phyloP scores from a whole-genome alignment of 1,140 invertebrate genomes.

The Chionoecetes opilio region DNA sequence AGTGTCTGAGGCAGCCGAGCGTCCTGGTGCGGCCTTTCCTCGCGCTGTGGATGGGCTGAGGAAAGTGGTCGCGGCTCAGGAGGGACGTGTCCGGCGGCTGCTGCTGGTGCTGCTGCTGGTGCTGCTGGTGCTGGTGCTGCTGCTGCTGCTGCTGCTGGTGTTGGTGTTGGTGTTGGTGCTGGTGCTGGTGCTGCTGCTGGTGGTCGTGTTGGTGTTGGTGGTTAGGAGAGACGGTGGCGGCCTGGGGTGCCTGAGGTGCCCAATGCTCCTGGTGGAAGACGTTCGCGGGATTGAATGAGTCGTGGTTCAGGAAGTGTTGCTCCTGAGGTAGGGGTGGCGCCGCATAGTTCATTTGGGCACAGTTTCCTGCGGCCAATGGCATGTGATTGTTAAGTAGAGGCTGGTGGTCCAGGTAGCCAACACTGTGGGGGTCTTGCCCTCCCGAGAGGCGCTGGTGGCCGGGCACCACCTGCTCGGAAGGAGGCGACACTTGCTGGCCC shows the following conservation, averaged over 20 bases:
- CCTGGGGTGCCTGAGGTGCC: background rate
- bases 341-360: background rate
- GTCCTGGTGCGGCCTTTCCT: background rate
- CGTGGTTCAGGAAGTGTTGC: background rate
- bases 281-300: background rate
- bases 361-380: background rate
- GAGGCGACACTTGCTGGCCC: background rate
- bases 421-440: background rate
- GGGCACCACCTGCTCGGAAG: background rate
- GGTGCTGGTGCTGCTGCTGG: no score
- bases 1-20: background rate
- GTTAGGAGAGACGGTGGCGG: background rate
- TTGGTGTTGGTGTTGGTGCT: background rate
- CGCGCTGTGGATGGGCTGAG: background rate
- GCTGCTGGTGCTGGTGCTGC: background rate
- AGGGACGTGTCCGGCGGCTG: background rate
- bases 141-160: no score
- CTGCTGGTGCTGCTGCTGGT: background rate
- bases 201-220: background rate
- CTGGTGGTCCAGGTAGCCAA: background rate
- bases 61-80: background rate
- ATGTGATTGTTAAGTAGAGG: background rate
- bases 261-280: background rate
- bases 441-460: background rate
- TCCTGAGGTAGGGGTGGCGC: background rate